These are phyloP conservation scores for Oriolus oriolus DNA, from an alignment of 2,113 vertebrate genomes.

Conservation along the genomic window DNA sequence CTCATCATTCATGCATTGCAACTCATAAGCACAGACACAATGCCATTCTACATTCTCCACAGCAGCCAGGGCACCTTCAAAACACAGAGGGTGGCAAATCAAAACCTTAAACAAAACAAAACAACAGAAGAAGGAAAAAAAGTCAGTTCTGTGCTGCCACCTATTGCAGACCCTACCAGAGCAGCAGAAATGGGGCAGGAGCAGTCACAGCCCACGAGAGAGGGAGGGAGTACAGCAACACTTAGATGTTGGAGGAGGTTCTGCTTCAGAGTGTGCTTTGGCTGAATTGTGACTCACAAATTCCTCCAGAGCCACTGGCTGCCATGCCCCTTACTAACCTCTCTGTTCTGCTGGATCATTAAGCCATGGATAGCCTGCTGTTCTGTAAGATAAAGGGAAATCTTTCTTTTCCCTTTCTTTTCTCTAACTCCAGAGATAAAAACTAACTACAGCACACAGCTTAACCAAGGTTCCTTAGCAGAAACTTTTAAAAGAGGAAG, in stretches of 20 bases:
- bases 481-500: neutral
- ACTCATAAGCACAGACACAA: neutral
- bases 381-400: neutral
- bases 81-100: neutral
- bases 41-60: neutral
- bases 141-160: neutral
- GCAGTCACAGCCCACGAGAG: accelerated
- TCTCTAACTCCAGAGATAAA: neutral
- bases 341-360: neutral
- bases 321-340: neutral
- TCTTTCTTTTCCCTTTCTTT: neutral
- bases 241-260: neutral
- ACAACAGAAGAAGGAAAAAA: accelerated
- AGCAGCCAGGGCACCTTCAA: neutral
- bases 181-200: neutral
- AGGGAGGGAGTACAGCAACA: accelerated
- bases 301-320: neutral
- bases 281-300: neutral
- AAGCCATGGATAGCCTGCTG: neutral
- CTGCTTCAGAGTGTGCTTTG: neutral
- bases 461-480: neutral
- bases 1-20: neutral
- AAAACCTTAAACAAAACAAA: neutral
- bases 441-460: neutral
- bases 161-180: neutral